Conservation (phyloP, 2,797 vertebrate genomes). For the Phaenicophaeus curvirostris region DNA sequence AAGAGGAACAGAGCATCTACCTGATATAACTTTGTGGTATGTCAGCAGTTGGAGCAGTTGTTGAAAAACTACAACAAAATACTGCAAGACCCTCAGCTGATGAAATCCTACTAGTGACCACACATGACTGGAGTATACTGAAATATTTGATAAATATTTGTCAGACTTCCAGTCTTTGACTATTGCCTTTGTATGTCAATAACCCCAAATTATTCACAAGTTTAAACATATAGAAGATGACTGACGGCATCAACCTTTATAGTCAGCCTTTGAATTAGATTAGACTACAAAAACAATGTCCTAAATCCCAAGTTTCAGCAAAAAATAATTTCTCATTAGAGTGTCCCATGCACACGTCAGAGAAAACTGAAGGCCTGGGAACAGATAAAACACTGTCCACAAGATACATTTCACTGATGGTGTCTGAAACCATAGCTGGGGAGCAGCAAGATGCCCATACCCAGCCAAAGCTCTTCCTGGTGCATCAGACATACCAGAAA, state of each 20-base stretch:
- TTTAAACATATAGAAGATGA: not conserved
- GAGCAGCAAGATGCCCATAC: not conserved
- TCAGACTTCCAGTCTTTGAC: not conserved
- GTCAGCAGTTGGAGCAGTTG: not conserved
- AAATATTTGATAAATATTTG: not conserved
- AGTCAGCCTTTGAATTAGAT: not conserved
- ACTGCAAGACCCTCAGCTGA: not conserved
- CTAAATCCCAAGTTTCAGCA: not conserved
- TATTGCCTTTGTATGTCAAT: not conserved
- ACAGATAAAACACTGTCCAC: rapidly evolving
- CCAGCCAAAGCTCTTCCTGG: not conserved
- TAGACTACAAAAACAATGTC: not conserved
- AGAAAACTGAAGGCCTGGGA: not conserved
- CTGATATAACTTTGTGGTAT: not conserved
- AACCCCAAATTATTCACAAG: not conserved
- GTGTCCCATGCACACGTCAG: rapidly evolving
- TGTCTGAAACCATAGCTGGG: not conserved
- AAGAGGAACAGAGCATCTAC: not conserved
- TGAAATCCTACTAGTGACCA: not conserved
- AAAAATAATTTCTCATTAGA: not conserved
- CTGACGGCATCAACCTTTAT: not conserved
- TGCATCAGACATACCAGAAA: not conserved
- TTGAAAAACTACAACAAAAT: not conserved
- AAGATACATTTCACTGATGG: not conserved
- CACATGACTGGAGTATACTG: not conserved